phyloP scores from a whole-genome alignment of 2,113 vertebrate species.

The Phoxinus phoxinus region DNA sequence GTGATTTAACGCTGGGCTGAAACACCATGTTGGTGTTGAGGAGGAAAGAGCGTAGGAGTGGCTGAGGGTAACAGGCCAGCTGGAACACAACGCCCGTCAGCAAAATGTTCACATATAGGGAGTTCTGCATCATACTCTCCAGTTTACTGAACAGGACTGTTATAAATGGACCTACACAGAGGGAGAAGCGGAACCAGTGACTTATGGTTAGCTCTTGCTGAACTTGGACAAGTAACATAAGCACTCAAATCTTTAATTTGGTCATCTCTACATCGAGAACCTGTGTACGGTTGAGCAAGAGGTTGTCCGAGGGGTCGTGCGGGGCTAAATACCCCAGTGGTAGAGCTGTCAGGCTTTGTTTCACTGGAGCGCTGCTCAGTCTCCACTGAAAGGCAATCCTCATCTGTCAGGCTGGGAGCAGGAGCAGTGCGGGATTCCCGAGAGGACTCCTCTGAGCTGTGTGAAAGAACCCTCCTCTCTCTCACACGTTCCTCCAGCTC shows the following conservation, averaged over 20 bases:
- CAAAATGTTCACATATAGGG: constrained; percentile 95
- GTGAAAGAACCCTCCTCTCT: constrained; percentile 53
- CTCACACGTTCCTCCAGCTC: constrained; percentile 85
- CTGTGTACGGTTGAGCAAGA: constrained; percentile 88
- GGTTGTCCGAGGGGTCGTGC: constrained; percentile 77
- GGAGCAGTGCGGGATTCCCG: constrained; percentile 56
- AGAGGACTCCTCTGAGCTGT: constrained; percentile 46
- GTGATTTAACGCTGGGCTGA: constrained; percentile 96
- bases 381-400: constrained; percentile 67
- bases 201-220: background rate
- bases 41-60: constrained; percentile 95
- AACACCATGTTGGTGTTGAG: constrained; percentile 99
- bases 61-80: constrained; percentile 94
- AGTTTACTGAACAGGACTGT: constrained; percentile 90
- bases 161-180: constrained; percentile 87
- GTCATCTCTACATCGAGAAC: constrained; percentile 64
- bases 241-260: constrained; percentile 5
- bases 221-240: constrained; percentile 2
- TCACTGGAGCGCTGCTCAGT: constrained; percentile 39
- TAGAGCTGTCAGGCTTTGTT: constrained; percentile 68
- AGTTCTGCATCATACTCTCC: constrained; percentile 98
- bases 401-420: constrained; percentile 63
- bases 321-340: constrained; percentile 74
- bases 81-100: constrained; percentile 94
- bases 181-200: constrained; percentile 48